Base-by-base conservation (phyloP, 2,888 invertebrate species). In the Ochropleura plecta region DNA sequence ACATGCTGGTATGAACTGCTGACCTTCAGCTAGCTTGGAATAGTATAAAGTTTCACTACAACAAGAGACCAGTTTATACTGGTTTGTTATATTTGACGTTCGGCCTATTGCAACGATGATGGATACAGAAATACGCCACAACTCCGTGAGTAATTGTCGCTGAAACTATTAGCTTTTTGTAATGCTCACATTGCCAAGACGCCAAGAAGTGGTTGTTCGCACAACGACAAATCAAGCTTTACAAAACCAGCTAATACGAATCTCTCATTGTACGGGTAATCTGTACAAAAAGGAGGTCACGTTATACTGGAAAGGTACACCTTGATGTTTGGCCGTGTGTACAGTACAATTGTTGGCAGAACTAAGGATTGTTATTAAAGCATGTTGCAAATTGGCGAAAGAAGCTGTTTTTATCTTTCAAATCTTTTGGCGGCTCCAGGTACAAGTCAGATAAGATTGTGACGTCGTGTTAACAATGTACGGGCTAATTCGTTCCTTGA, bases 61-160 rank as follows among this genome's bases (percentile, higher is more conserved):
- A 62, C 12, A 44, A 7, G 12, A 62, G 7, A 0, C n/a, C n/a
- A 62, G n/a, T 3, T n/a, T 44, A 12, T 3, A n/a, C 12, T 44
- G 12, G 62, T n/a, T 62, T 60, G 6, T 42, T 12, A 5, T 9
- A 5, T 9, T 0, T 10, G 9, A 10, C 9, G 18, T 42, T 18
- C 44, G 62, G 3, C 62, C 62, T 3, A 62, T 7, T n/a, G 42
- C 12, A n/a, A 10, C 3, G n/a, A 40, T 71, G 86, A 82, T 62
- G 69, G 66, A 85, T 57, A 48, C n/a, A 40, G 12, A 63, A 77
- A 72, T 46, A 85, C 63, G 66, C 71, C 62, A 63, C 16, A 30
- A 67, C 18, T n/a, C n/a, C 42, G 42, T 85, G 82, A 82, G 63
- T 82, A 85, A 82, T 85, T 82, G 12, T 40, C 53, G 64, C 40